Conservation (phyloP, 92 coral and sea anemone genomes). For the Hydrozoanthus gracilis region DNA sequence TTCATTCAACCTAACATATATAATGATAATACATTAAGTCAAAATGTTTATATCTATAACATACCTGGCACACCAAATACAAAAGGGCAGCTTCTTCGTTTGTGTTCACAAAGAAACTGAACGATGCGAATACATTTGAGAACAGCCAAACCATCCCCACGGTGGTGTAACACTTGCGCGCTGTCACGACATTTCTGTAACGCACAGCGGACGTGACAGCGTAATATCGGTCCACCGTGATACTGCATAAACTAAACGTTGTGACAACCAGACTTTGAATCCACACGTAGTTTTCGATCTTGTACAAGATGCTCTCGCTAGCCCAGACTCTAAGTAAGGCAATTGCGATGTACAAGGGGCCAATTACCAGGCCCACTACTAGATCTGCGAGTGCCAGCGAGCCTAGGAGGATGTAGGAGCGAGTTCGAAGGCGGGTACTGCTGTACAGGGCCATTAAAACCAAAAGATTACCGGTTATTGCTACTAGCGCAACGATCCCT, state of each 20-base stretch:
- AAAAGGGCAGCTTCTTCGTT: conserved; percentile 38
- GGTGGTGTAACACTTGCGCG: not conserved
- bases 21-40: no score
- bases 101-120: conserved; percentile 32
- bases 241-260: conserved; percentile 41
- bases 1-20: no score
- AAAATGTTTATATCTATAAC: not conserved
- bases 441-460: conserved; percentile 26
- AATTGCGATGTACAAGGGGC: conserved; percentile 49
- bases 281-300: conserved; percentile 50
- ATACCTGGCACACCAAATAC: conserved; percentile 12
- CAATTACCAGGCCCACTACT: conserved; percentile 22
- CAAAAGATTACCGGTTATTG: conserved; percentile 48
- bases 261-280: conserved; percentile 54
- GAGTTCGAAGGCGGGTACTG: conserved; percentile 37
- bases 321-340: conserved; percentile 46
- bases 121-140: conserved; percentile 35
- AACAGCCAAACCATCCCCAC: conserved; percentile 31
- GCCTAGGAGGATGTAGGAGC: conserved; percentile 40
- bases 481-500: conserved; percentile 31
- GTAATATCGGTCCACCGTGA: conserved; percentile 45
- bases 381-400: conserved; percentile 54
- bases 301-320: conserved; percentile 31
- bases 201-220: conserved; percentile 49
- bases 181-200: conserved; percentile 31